A percentile compares a stretch with the other conserved stretches of the same genome.
Conservation (phyloP, 2,797 vertebrate genomes). For the Acanthiza pusilla region DNA sequence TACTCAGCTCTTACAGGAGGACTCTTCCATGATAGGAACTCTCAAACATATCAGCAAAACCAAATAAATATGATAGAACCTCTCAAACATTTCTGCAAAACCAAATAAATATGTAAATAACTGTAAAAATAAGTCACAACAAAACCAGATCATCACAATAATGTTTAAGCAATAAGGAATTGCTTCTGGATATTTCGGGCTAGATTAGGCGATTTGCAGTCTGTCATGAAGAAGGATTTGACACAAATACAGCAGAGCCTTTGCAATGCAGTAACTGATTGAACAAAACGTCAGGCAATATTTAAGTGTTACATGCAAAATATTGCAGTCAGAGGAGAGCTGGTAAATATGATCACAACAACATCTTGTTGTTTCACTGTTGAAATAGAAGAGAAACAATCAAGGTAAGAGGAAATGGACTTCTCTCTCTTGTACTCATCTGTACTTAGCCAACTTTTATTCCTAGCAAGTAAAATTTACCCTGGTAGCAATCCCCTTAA, state of each 20-base stretch:
- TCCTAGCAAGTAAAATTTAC: not conserved
- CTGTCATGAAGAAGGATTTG: not conserved
- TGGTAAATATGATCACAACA: not conserved
- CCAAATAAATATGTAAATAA: conserved; percentile 1
- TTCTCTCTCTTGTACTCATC: not conserved
- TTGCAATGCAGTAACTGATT: not conserved
- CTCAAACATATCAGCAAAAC: not conserved
- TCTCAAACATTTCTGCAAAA: not conserved
- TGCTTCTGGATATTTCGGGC: not conserved
- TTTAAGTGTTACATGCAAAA: not conserved
- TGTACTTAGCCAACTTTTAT: not conserved
- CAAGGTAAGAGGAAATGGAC: not conserved
- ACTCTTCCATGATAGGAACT: not conserved
- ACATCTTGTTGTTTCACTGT: not conserved
- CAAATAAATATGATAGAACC: not conserved
- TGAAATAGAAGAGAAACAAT: not conserved
- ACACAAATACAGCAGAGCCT: not conserved
- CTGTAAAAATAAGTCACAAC: not conserved
- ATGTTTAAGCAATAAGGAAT: not conserved
- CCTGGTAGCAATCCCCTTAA: not conserved
- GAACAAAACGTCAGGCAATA: not conserved
- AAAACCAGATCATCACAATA: not conserved
- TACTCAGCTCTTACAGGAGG: not conserved
- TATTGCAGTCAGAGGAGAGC: not conserved
- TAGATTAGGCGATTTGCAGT: not conserved